Evolutionary conservation across 2,113 vertebrate species (phyloP).

Genomic region (Sclerurus mexicanus): DNA sequence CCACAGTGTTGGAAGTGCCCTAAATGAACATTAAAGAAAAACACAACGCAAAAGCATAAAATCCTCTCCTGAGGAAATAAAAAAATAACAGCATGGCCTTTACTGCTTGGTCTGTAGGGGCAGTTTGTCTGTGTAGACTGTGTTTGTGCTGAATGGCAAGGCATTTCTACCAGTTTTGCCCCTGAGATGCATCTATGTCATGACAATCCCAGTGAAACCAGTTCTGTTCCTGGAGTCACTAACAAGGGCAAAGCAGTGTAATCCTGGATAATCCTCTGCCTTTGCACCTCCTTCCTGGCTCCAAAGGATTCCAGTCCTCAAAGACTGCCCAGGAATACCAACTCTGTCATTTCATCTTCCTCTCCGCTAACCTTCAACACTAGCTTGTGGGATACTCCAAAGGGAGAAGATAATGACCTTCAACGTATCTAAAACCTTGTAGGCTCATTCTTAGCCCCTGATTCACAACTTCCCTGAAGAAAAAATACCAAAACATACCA

Average conservation of each 20-base stretch:
- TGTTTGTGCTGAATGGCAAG: neutral
- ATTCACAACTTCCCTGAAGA: constrained; percentile 35
- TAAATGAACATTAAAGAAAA: neutral
- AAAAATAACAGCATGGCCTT: neutral
- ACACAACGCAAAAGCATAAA: neutral
- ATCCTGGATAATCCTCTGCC: neutral
- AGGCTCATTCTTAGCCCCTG: neutral
- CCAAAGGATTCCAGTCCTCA: neutral
- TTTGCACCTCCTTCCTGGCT: neutral
- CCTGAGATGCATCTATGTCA: neutral
- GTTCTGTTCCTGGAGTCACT: neutral
- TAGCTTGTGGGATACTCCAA: neutral
- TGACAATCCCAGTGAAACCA: neutral
- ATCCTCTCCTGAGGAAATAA: neutral
- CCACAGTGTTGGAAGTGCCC: neutral
- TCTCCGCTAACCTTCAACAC: neutral
- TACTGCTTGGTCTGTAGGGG: neutral
- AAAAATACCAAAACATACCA: neutral
- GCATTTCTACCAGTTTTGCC: neutral
- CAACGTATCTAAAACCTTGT: neutral
- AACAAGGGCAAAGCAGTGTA: neutral
- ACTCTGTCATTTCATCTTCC: neutral
- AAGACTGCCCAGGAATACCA: neutral
- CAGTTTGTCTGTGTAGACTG: neutral
- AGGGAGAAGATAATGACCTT: neutral